phyloP scores from a whole-genome alignment of 2,888 invertebrate species.

The Tiliacea citrago region DNA sequence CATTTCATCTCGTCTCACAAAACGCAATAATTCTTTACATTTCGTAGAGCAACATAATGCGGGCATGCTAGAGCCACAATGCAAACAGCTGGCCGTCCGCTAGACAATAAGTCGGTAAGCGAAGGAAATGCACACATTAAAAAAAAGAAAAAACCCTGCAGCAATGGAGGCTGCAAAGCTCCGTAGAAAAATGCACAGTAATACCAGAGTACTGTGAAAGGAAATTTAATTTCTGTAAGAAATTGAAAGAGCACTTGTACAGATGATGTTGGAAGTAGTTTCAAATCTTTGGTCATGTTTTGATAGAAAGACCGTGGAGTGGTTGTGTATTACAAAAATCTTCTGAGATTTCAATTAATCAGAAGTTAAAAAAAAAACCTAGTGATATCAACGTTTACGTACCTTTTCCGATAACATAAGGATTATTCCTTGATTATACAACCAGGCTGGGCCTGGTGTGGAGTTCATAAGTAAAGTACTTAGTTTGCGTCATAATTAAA shows the following conservation, averaged over 20 bases:
- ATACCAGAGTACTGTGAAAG: conserved; percentile 43
- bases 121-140: conserved; percentile 70
- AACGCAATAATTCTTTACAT: conserved; percentile 48
- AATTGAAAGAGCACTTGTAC: conserved; percentile 28
- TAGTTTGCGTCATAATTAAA: no score
- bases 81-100: conserved; percentile 76
- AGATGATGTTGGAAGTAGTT: conserved; percentile 3
- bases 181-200: conserved; percentile 56
- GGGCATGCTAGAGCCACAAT: conserved; percentile 76
- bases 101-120: conserved; percentile 75
- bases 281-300: neutral
- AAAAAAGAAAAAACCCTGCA: conserved; percentile 42
- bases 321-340: conserved; percentile 6
- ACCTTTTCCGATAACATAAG: neutral
- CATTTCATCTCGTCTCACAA: conserved; percentile 32
- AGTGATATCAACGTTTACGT: neutral
- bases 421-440: neutral
- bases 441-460: no score
- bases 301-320: neutral
- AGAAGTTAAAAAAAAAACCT: neutral
- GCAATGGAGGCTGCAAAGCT: conserved; percentile 33
- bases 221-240: conserved; percentile 39
- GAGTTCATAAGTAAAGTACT: no score
- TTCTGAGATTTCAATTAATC: neutral
- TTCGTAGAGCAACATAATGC: conserved; percentile 61